These are phyloP conservation scores for Archocentrus centrarchus DNA, from an alignment of 2,113 vertebrate species.

Conservation along the genomic window DNA sequence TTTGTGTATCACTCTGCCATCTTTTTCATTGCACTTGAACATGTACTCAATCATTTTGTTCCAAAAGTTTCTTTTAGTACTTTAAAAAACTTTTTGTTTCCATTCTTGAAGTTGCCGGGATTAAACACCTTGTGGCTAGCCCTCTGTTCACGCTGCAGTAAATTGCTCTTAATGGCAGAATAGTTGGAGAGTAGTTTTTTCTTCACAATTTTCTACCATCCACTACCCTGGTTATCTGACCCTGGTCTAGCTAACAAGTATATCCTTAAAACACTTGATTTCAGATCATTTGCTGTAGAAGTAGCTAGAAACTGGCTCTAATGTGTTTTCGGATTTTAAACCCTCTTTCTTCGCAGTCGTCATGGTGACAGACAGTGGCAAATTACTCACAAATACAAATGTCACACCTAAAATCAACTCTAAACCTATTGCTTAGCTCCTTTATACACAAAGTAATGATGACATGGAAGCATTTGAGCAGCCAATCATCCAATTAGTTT, in stretches of 20 bases:
- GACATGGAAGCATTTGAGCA: neutral
- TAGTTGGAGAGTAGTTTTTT: neutral
- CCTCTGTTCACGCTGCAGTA: neutral
- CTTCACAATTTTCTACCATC: neutral
- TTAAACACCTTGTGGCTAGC: neutral
- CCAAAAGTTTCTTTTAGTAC: no score
- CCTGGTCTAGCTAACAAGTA: neutral
- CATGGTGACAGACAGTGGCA: neutral
- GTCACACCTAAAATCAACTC: neutral
- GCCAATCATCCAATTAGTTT: neutral
- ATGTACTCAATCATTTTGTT: neutral
- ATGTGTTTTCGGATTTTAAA: neutral
- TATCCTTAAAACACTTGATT: neutral
- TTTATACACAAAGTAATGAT: neutral
- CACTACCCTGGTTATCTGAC: neutral
- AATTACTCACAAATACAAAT: constrained; percentile 6
- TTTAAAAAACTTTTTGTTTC: neutral
- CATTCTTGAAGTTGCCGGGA: no score
- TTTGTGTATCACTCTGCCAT: no score
- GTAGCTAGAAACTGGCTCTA: neutral
- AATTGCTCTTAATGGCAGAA: neutral
- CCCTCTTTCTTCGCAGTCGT: neutral
- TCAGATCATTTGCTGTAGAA: neutral
- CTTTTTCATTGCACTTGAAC: no score
- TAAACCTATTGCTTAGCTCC: neutral